Evolutionary conservation across 1,140 invertebrate genomes (phyloP).

Genomic region (Neelides sp.): DNA sequence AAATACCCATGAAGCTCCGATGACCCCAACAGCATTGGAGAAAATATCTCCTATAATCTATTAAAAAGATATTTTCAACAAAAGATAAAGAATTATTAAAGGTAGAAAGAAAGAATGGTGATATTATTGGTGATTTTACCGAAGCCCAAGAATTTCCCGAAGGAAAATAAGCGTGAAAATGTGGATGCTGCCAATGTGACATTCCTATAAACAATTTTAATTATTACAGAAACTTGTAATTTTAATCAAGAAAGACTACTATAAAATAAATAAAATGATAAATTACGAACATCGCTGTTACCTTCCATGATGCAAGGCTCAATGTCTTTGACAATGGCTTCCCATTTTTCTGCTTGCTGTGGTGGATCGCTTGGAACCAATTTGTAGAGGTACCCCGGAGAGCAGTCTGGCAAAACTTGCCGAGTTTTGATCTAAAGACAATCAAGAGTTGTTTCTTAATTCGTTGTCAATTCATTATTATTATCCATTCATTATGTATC

Average conservation of each 20-base stretch:
- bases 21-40: slow-evolving; percentile 9
- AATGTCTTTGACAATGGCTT: slow-evolving; percentile 11
- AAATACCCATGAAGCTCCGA: slow-evolving; percentile 9
- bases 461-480: too few relatives aligned
- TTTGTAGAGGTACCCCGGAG: slow-evolving; percentile 6
- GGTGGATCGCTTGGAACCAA: slow-evolving; percentile 6
- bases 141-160: slow-evolving; percentile 17
- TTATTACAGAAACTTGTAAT: background rate
- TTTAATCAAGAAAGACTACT: background rate
- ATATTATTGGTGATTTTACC: too few relatives aligned
- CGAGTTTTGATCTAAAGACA: too few relatives aligned
- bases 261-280: background rate
- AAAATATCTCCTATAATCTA: slow-evolving; percentile 16
- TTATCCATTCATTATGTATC: too few relatives aligned
- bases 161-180: slow-evolving; percentile 16
- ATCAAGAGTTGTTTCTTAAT: slow-evolving; percentile 6
- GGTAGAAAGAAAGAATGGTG: too few relatives aligned
- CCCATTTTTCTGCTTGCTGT: slow-evolving; percentile 8
- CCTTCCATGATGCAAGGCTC: slow-evolving; percentile 4
- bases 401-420: slow-evolving; percentile 1
- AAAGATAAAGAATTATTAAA: too few relatives aligned
- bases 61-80: too few relatives aligned
- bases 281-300: background rate
- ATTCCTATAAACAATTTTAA: background rate
- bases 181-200: slow-evolving; percentile 13